These are phyloP conservation scores for Erynnis tages DNA, from an alignment of 2,888 invertebrate genomes.

Conservation along the genomic window DNA sequence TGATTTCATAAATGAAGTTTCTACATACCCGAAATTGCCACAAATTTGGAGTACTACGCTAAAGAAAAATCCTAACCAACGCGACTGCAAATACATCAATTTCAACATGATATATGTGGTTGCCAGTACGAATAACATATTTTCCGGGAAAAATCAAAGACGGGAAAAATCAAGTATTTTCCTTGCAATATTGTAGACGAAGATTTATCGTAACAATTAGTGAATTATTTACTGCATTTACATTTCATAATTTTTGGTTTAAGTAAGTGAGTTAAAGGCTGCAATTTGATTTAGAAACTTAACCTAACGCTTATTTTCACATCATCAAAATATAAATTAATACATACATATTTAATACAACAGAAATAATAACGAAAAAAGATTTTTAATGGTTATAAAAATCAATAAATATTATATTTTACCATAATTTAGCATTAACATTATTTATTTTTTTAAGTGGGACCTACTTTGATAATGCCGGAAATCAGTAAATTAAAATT, in stretches of 20 bases:
- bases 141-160: slow-evolving; percentile 15
- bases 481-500: no score
- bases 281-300: slow-evolving; percentile 4
- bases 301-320: no score
- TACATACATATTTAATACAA: no score
- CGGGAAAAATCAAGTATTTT: slow-evolving; percentile 7
- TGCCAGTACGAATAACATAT: slow-evolving; percentile 10
- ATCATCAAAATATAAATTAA: no score
- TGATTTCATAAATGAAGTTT: background rate
- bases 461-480: no score
- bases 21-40: background rate
- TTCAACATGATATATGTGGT: slow-evolving; percentile 17
- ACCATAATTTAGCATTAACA: no score
- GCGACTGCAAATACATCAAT: slow-evolving; percentile 8
- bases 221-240: background rate
- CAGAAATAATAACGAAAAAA: no score
- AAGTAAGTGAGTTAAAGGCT: background rate
- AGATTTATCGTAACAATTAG: slow-evolving; percentile 8
- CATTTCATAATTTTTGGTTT: background rate
- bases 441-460: no score
- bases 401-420: no score
- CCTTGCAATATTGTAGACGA: slow-evolving; percentile 2
- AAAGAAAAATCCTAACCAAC: slow-evolving; percentile 1
- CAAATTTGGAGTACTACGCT: background rate
- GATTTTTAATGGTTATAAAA: no score